Evolutionary conservation across 1,140 invertebrate species (phyloP).

Genomic region (Drosophila melanica): DNA sequence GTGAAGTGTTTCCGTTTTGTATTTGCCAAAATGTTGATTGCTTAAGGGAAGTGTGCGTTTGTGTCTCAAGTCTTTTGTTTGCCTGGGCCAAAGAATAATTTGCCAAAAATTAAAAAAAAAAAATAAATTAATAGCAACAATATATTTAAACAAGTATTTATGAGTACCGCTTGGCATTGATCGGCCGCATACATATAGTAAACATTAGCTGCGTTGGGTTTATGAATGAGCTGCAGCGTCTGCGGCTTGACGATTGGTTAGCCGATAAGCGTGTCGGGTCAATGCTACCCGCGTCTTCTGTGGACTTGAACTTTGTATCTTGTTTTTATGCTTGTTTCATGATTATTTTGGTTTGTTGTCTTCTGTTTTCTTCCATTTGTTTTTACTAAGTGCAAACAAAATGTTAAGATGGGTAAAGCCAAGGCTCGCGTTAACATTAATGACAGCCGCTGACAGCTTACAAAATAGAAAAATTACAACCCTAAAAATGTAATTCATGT

Average conservation of each 20-base stretch:
- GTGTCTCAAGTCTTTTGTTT: constrained; percentile 58
- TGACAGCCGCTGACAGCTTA: constrained; percentile 39
- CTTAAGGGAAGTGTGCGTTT: constrained; percentile 47
- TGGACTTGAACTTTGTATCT: constrained; percentile 73
- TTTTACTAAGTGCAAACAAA: constrained; percentile 31
- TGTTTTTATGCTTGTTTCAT: constrained; percentile 37
- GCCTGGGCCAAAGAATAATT: constrained; percentile 46
- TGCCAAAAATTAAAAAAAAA: constrained; percentile 15
- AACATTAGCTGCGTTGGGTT: constrained; percentile 13
- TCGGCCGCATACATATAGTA: constrained; percentile 2
- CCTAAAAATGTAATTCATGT: constrained; percentile 25
- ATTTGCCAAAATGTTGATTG: constrained; percentile 54
- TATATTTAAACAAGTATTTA: constrained; percentile 22
- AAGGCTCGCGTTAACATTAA: constrained; percentile 38
- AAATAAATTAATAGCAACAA: constrained; percentile 34
- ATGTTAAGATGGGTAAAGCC: constrained; percentile 19
- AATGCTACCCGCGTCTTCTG: constrained; percentile 51
- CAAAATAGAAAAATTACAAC: constrained; percentile 31
- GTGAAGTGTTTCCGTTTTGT: constrained; percentile 67
- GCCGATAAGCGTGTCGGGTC: constrained; percentile 40
- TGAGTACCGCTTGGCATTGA: constrained; percentile 41
- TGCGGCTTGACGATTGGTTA: neutral
- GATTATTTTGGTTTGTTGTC: constrained; percentile 31
- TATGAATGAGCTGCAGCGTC: constrained; percentile 48
- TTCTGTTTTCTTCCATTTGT: constrained; percentile 25